phyloP scores from a whole-genome alignment of 2,888 invertebrate genomes.

The Synergus umbraculus region DNA sequence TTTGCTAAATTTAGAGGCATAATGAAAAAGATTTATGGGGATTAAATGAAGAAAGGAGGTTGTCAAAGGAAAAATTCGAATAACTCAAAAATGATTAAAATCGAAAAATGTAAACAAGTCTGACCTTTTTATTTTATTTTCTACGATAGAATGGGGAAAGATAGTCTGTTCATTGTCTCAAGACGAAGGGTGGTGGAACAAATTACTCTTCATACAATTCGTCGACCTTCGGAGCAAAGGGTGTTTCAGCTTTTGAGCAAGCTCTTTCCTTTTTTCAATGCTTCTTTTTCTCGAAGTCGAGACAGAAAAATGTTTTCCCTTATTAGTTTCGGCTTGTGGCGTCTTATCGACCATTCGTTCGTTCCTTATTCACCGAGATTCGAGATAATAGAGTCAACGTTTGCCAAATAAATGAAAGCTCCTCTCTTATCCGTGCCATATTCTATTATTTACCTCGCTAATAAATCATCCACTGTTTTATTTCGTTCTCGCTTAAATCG shows the following conservation, averaged over 20 bases:
- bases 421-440: background rate
- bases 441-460: constrained; percentile 19
- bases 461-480: constrained; percentile 23
- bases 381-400: background rate
- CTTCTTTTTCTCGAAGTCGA: background rate
- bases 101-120: background rate
- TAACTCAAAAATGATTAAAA: too few species aligned
- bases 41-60: too few species aligned
- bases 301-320: constrained; percentile 1
- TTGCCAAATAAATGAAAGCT: constrained; percentile 16
- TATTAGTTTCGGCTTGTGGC: constrained; percentile 2
- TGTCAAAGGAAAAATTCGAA: too few species aligned
- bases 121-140: background rate
- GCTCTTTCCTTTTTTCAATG: background rate
- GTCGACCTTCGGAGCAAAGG: background rate
- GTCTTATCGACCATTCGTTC: background rate
- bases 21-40: too few species aligned
- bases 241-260: constrained; percentile 11
- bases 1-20: too few species aligned
- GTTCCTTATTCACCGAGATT: background rate
- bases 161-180: background rate
- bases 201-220: background rate
- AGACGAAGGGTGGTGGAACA: background rate
- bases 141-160: background rate
- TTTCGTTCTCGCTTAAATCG: constrained; percentile 20